These are phyloP conservation scores for Pomatorhinus ruficollis DNA, from an alignment of 2,113 vertebrate species.

Conservation along the genomic window DNA sequence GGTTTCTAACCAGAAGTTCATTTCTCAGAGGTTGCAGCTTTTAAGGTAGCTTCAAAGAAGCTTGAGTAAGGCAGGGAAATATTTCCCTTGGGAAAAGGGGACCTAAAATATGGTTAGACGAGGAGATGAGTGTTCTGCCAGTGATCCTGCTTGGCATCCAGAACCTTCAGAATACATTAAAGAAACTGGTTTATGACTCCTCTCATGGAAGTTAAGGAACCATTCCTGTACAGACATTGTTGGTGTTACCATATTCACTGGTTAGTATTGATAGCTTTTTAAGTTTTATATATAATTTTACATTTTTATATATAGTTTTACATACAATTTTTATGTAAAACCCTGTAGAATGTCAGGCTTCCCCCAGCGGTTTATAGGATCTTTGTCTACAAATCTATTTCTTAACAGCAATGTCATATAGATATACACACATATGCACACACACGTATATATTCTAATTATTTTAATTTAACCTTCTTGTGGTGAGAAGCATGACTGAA, in stretches of 20 bases:
- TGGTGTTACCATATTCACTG: not conserved
- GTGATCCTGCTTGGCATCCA: not conserved
- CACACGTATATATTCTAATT: not conserved
- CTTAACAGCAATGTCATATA: not conserved
- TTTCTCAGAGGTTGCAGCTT: not conserved
- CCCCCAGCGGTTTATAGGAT: not conserved
- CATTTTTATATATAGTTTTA: too few relatives aligned
- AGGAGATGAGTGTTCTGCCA: not conserved
- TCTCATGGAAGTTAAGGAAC: not conserved
- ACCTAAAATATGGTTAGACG: not conserved
- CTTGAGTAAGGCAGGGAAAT: not conserved
- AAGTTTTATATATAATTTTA: not conserved
- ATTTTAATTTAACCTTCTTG: not conserved
- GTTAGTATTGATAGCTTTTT: not conserved
- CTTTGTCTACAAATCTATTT: not conserved
- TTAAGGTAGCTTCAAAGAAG: not conserved
- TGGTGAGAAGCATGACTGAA: not conserved
- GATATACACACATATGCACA: not conserved
- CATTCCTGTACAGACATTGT: not conserved
- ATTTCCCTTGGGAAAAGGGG: not conserved
- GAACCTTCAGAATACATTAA: not conserved
- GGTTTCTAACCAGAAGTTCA: not conserved
- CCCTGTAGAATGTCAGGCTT: not conserved
- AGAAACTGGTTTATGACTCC: not conserved
- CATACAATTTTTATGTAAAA: not conserved